phyloP scores from a whole-genome alignment of 2,797 vertebrate genomes.

The Podarcis lilfordi region DNA sequence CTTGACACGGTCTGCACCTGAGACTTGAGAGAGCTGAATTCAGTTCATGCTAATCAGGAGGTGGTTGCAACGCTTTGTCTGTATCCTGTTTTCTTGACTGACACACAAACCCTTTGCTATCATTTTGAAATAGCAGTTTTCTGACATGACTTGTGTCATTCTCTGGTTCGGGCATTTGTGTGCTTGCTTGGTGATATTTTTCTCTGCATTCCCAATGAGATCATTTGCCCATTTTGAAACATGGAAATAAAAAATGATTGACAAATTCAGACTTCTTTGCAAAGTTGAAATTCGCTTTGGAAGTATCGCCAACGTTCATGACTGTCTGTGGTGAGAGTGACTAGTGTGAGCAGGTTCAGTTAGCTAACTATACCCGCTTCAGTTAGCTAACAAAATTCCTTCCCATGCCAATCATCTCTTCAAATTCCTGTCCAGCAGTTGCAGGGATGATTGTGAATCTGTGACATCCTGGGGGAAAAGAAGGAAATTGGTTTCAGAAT shows the following conservation, averaged over 20 bases:
- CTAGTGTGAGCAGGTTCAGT: background rate
- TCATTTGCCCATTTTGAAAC: background rate
- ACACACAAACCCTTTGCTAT: background rate
- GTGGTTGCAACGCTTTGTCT: background rate
- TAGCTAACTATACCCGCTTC: background rate
- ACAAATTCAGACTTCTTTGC: background rate
- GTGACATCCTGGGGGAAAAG: background rate
- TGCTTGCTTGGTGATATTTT: background rate
- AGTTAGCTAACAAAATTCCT: background rate
- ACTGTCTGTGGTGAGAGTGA: background rate
- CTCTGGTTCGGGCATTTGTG: background rate
- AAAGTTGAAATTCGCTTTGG: background rate
- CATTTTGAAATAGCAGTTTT: background rate
- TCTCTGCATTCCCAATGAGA: background rate
- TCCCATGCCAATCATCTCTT: background rate
- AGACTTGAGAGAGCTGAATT: background rate
- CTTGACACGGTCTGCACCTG: background rate
- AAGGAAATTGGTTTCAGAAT: background rate
- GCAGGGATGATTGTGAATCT: background rate
- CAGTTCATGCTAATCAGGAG: background rate
- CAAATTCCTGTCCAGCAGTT: background rate
- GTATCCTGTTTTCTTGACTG: background rate
- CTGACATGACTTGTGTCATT: background rate
- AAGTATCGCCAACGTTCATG: background rate
- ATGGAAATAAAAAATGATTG: background rate